phyloP scores from a whole-genome alignment of 30 jellyfish, hydroid and myxozoan genomes.

The Hydra vulgaris region DNA sequence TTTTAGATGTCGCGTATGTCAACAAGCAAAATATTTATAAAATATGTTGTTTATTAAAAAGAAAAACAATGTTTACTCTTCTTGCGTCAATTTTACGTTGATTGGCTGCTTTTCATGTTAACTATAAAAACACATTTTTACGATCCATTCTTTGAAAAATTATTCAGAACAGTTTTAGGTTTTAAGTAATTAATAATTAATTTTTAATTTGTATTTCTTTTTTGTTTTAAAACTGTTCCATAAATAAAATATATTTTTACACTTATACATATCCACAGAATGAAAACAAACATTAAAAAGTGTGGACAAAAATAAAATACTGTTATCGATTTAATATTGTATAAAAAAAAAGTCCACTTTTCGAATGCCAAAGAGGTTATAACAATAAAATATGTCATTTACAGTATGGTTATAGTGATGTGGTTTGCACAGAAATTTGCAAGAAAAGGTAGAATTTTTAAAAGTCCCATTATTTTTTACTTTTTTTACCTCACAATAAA shows the following conservation, averaged over 20 bases:
- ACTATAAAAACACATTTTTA: too few species aligned
- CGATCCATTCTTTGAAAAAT: not conserved
- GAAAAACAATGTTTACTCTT: too few species aligned
- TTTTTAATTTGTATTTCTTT: not conserved
- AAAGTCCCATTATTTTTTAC: not conserved
- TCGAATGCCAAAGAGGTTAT: not conserved
- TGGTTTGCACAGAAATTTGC: not conserved
- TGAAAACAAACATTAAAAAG: not conserved
- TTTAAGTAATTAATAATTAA: not conserved
- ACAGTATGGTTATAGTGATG: not conserved
- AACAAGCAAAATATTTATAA: too few species aligned
- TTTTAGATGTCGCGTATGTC: too few species aligned
- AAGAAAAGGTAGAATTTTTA: not conserved
- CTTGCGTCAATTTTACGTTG: too few species aligned
- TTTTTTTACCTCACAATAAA: too few species aligned
- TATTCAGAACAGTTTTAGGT: not conserved
- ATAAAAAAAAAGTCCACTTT: not conserved
- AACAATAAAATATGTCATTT: not conserved
- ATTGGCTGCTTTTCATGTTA: too few species aligned
- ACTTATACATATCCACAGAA: not conserved
- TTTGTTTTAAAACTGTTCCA: not conserved
- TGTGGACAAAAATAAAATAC: not conserved
- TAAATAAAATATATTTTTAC: too few species aligned
- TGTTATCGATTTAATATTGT: not conserved
- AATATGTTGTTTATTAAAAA: too few species aligned